Conservation (phyloP, 2,888 invertebrate species). For the Tricholauxania praeusta region DNA sequence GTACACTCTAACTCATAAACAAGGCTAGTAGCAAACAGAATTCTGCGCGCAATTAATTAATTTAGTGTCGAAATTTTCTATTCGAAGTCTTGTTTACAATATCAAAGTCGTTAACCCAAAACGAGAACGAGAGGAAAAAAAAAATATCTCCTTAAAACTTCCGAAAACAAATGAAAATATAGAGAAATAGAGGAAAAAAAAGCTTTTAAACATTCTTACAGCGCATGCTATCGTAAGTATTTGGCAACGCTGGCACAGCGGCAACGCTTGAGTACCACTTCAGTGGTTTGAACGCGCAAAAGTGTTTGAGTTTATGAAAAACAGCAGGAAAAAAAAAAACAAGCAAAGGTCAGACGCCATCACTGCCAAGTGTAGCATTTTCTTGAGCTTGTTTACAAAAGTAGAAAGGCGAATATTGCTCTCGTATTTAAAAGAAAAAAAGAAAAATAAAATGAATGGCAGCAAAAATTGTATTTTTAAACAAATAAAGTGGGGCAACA, state of each 20-base stretch:
- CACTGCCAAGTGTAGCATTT: not conserved
- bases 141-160: too few relatives aligned
- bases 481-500: not conserved
- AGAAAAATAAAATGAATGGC: too few relatives aligned
- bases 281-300: too few relatives aligned
- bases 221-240: too few relatives aligned
- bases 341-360: constrained; percentile 3
- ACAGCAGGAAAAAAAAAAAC: not conserved
- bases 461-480: not conserved
- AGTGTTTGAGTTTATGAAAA: too few relatives aligned
- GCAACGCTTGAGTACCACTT: too few relatives aligned
- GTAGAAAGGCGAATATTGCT: too few relatives aligned
- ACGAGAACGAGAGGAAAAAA: not conserved
- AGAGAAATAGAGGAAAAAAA: not conserved
- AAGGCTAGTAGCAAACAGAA: not conserved
- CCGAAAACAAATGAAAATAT: not conserved
- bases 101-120: constrained; percentile 30
- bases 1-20: too few relatives aligned
- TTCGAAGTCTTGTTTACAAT: constrained; percentile 21
- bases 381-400: not conserved
- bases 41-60: constrained; percentile 15
- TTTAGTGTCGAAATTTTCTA: constrained; percentile 14
- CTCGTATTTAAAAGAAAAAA: too few relatives aligned
- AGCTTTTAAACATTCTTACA: not conserved
- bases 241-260: too few relatives aligned